Base-by-base conservation (phyloP, 37 sponge, comb jelly and placozoan genomes). In the Aphrocallistes beatrix region DNA sequence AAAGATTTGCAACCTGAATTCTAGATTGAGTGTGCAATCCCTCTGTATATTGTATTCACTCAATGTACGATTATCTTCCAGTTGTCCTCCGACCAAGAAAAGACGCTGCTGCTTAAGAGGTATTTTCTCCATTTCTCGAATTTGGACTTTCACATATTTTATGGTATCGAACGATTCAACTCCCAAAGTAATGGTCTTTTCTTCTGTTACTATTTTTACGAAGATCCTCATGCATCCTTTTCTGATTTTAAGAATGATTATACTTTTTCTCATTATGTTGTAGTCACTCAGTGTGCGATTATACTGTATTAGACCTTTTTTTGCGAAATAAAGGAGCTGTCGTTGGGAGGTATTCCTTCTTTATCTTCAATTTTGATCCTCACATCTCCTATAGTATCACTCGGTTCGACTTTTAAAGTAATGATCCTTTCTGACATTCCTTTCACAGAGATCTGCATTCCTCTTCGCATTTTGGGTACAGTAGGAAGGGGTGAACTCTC, bases 1-100 rank as follows among this genome's bases (percentile, higher is more conserved):
- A 45, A 88, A 90, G 82, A 90, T 90, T 39, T 87, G 84, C 87
- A 84, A 60, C n/a, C n/a, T n/a, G n/a, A n/a, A n/a, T n/a, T n/a
- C n/a, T n/a, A n/a, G n/a, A n/a, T n/a, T n/a, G n/a, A n/a, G n/a
- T n/a, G n/a, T n/a, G n/a, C n/a, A n/a, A n/a, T n/a, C n/a, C n/a
- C n/a, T n/a, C n/a, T n/a, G n/a, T n/a, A n/a, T n/a, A n/a, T n/a
- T n/a, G n/a, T n/a, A n/a, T n/a, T n/a, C n/a, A n/a, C n/a, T n/a
- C n/a, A n/a, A n/a, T n/a, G n/a, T n/a, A 1, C 3, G 30, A 51
- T 51, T 30, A 25, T 51, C 51, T 32, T 32, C 30, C 3, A 51
- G 1, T 1, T 51, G 1, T 30, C 51, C 1, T 30, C 51, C 51
- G 30, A 25, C 51, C 23, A 51, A 51, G 51, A 3, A 0, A 1